Evolutionary conservation across 2,888 invertebrate species (phyloP), one percentile per base, ranked within the genome.

Genomic region (Pterostichus niger): DNA sequence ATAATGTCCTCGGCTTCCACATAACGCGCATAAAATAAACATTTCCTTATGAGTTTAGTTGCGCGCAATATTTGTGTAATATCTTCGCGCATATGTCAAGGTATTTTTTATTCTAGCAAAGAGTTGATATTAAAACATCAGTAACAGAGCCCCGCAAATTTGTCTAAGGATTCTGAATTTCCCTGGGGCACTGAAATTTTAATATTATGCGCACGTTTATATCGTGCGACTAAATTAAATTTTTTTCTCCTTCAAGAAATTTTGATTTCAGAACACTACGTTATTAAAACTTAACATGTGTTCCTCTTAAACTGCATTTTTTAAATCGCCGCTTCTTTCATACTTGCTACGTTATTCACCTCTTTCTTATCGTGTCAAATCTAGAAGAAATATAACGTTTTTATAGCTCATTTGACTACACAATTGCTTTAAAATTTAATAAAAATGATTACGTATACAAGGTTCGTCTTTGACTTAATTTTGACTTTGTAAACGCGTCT

Each of bases 161-260:
- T 82, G 59, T 59, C 82, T 79, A 68, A 61, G 52, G 79, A 64
- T 68, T 46, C 33, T 49, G 17, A 82, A 75, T 82, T 82, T 75
- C 82, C 82, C 73, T 46, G n/a, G 82, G 75, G 59, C 73, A 59
- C 75, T 82, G 75, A 75, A 75, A 75, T 75, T 75, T 82, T 82
- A 82, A 82, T 82, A 82, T 82, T 61, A 73, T 75, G 82, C 75
- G 75, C 75, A 82, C 68, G 68, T 80, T 68, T 80, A 68, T 68
- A 54, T 71, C 35, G 35, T 54, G 73, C 46, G 54, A 73, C 81
- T 81, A 54, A 73, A 73, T 81, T 59, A 81, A 73, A 71, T 73
- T 81, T 81, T 64, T 73, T 73, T 44, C 56, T 59, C 56, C 40
- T 80, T 80, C 61, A 71, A 80, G 80, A 68, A 80, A 52, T 78